Evolutionary conservation across 2,113 vertebrate genomes (phyloP).

Genomic region (Laticauda colubrina): DNA sequence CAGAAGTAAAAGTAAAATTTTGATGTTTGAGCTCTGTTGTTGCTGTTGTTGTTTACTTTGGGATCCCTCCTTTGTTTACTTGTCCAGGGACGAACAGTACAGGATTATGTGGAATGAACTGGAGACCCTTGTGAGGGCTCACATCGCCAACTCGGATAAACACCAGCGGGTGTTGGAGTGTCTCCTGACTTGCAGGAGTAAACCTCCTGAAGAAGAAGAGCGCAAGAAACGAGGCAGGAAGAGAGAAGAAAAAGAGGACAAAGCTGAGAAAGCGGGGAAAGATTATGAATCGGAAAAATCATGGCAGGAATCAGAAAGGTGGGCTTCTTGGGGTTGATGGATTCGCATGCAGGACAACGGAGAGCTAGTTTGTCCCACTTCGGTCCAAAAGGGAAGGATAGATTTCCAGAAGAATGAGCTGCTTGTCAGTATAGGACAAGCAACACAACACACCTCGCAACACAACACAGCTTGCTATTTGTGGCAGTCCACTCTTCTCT

Average conservation of each 20-base stretch:
- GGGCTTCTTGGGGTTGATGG: neutral
- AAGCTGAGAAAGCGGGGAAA: slow-evolving; percentile 83
- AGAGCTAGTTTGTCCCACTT: neutral
- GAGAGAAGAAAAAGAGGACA: slow-evolving; percentile 94
- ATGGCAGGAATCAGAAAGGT: slow-evolving; percentile 94
- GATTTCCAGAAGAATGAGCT: neutral
- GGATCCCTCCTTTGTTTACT: slow-evolving; percentile 1
- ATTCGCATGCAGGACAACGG: neutral
- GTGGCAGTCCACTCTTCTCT: neutral
- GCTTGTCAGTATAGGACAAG: neutral
- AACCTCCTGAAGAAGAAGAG: slow-evolving; percentile 94
- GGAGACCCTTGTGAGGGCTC: slow-evolving; percentile 93
- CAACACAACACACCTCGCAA: neutral
- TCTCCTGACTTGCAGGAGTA: slow-evolving; percentile 91
- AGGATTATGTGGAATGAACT: slow-evolving; percentile 99
- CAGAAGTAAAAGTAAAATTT: neutral
- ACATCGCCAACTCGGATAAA: slow-evolving; percentile 84
- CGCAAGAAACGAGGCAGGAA: slow-evolving; percentile 94
- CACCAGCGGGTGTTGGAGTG: slow-evolving; percentile 95
- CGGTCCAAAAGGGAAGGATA: neutral
- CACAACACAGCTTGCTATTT: neutral
- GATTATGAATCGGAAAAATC: slow-evolving; percentile 86
- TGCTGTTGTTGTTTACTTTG: neutral
- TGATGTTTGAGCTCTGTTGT: neutral
- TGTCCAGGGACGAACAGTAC: slow-evolving; percentile 90